Evolutionary conservation across 2,888 invertebrate species (phyloP).

Genomic region (Corbicula japonica): DNA sequence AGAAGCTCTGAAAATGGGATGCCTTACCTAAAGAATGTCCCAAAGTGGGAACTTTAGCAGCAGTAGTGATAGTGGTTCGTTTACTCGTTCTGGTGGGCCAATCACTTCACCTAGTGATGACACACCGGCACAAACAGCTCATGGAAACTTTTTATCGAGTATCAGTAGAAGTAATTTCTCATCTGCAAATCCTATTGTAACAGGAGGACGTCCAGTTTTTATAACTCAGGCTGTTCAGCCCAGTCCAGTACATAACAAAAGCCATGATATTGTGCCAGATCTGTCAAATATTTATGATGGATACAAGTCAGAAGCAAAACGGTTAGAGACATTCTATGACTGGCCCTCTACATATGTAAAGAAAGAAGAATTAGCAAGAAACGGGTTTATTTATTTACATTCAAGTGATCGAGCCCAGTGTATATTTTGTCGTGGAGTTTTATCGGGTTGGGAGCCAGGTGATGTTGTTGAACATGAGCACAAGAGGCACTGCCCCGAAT

Average conservation of each 20-base stretch:
- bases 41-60: too few species aligned
- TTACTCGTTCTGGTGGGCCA: too few species aligned
- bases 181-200: slow-evolving; percentile 29
- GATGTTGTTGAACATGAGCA: slow-evolving; percentile 70
- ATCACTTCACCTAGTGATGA: too few species aligned
- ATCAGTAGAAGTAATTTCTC: slow-evolving; percentile 31
- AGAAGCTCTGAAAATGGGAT: too few species aligned
- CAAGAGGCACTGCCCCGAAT: slow-evolving; percentile 69
- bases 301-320: slow-evolving; percentile 46
- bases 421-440: slow-evolving; percentile 71
- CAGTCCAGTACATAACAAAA: not conserved
- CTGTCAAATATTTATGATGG: slow-evolving; percentile 42
- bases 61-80: too few species aligned
- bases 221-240: not conserved
- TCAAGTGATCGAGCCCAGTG: slow-evolving; percentile 68
- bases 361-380: slow-evolving; percentile 63
- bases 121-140: not conserved
- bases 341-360: slow-evolving; percentile 64
- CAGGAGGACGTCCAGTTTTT: slow-evolving; percentile 42
- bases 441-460: slow-evolving; percentile 67
- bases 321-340: slow-evolving; percentile 65
- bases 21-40: too few species aligned
- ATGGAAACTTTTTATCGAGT: slow-evolving; percentile 13
- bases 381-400: slow-evolving; percentile 70
- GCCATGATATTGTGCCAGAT: slow-evolving; percentile 52